Conservation (phyloP, 2,797 vertebrate species). For the Myotis daubentonii region DNA sequence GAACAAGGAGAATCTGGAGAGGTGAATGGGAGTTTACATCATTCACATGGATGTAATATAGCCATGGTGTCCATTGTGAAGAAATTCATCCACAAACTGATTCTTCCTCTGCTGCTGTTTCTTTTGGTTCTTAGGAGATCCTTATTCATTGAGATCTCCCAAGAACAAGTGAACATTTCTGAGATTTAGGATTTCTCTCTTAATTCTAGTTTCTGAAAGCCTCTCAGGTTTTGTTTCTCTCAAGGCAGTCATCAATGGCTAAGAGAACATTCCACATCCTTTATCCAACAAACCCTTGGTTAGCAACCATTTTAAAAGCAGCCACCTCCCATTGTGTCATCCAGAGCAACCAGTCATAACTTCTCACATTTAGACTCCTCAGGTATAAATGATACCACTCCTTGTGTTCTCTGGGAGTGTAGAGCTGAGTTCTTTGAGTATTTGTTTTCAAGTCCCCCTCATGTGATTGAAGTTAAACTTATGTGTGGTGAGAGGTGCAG, state of each 20-base stretch:
- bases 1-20: background rate
- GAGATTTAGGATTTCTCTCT: background rate
- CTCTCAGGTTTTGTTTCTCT: background rate
- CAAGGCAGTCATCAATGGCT: background rate
- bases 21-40: background rate
- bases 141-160: background rate
- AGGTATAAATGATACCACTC: background rate
- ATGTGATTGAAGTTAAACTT: background rate
- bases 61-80: rapidly evolving
- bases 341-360: background rate
- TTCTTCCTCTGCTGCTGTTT: background rate
- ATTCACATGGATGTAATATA: background rate
- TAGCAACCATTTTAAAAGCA: background rate
- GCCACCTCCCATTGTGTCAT: background rate
- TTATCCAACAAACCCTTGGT: background rate
- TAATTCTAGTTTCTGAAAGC: background rate
- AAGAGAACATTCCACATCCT: background rate
- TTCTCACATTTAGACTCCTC: background rate
- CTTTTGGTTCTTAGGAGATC: background rate
- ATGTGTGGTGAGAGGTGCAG: background rate
- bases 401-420: background rate
- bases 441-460: background rate
- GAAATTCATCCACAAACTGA: background rate
- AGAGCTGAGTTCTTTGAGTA: background rate
- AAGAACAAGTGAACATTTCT: background rate